Conservation (phyloP, 2,888 invertebrate species). For the Drosophila heteroneura region DNA sequence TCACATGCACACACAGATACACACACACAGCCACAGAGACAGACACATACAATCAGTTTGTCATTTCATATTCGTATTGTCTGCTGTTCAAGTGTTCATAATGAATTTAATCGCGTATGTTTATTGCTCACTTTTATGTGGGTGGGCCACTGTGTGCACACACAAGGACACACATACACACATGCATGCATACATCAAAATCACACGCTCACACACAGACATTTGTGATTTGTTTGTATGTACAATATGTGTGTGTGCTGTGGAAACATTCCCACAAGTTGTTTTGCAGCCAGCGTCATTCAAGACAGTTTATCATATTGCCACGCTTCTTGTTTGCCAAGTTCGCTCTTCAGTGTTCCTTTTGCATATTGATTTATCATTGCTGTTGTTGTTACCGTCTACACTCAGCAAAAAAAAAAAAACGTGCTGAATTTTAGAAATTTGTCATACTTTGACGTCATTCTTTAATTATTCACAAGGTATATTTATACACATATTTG, state of each 20-base stretch:
- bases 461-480: neutral
- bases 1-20: constrained; percentile 22
- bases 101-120: constrained; percentile 85
- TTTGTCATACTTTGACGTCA: neutral
- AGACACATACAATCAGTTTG: constrained; percentile 57
- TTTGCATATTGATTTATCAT: constrained; percentile 76
- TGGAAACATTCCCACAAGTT: constrained; percentile 60
- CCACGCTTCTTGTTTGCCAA: constrained; percentile 72
- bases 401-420: constrained; percentile 8
- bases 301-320: constrained; percentile 76
- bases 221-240: constrained; percentile 3
- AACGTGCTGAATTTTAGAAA: neutral
- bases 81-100: constrained; percentile 81
- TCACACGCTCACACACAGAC: constrained; percentile 25
- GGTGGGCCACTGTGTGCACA: constrained; percentile 15
- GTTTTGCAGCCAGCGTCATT: constrained; percentile 43
- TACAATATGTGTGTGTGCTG: constrained; percentile 14
- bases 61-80: constrained; percentile 75
- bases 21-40: constrained; percentile 1
- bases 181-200: constrained; percentile 25
- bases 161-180: constrained; percentile 10
- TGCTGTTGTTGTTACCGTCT: constrained; percentile 40
- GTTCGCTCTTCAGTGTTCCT: constrained; percentile 50
- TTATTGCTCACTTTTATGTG: constrained; percentile 82
- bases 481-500: neutral